Conservation (phyloP, 2,888 invertebrate genomes). For the Drosophila macrospina region DNA sequence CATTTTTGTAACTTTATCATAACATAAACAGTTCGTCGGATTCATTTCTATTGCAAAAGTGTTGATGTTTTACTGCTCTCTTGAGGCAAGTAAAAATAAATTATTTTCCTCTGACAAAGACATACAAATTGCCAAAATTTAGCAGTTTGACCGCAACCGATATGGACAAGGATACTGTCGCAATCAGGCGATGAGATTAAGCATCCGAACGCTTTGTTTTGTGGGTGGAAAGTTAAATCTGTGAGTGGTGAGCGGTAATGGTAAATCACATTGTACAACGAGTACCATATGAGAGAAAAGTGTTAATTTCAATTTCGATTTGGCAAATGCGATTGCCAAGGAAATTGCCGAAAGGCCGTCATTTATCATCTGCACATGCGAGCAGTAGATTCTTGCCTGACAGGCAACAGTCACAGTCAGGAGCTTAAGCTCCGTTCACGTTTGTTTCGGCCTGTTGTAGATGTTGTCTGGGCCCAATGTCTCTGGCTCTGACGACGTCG, state of each 20-base stretch:
- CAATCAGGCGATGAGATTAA: constrained; percentile 27
- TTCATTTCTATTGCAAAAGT: too few relatives aligned
- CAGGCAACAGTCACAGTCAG: constrained; percentile 10
- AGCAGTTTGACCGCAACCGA: constrained; percentile 65
- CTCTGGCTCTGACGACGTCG: constrained; percentile 36
- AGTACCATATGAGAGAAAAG: constrained; percentile 38
- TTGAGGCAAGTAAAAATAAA: constrained; percentile 20
- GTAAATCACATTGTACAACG: neutral
- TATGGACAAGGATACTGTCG: constrained; percentile 43
- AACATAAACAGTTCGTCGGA: too few relatives aligned
- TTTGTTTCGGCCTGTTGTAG: constrained; percentile 42
- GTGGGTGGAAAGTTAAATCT: constrained; percentile 37
- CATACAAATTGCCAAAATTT: constrained; percentile 81
- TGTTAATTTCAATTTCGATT: constrained; percentile 82
- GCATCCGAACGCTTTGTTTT: constrained; percentile 40
- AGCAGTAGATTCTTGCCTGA: constrained; percentile 16
- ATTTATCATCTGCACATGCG: constrained; percentile 81
- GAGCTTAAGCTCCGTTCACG: constrained; percentile 20
- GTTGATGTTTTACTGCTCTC: too few relatives aligned
- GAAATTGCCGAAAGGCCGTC: constrained; percentile 79
- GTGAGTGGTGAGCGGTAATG: constrained; percentile 24
- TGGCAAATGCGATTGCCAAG: constrained; percentile 75
- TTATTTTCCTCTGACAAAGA: constrained; percentile 69
- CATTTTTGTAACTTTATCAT: too few relatives aligned
- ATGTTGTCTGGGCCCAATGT: constrained; percentile 42